Percentiles rank a stretch among this genome's conserved stretches.
phyloP scores from a whole-genome alignment of 1,140 invertebrate species.

The Pteromalus puparum region DNA sequence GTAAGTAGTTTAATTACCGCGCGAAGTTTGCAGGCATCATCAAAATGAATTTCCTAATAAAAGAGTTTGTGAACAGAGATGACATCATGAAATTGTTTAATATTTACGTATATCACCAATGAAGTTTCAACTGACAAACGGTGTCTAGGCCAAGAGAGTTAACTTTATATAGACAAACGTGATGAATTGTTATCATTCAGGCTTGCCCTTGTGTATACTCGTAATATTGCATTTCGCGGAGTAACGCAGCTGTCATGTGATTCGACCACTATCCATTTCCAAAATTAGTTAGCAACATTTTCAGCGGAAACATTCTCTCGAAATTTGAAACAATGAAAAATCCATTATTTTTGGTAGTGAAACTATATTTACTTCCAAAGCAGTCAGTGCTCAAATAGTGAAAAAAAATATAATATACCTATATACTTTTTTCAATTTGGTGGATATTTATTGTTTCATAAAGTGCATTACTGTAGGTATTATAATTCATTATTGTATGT shows the following conservation, averaged over 20 bases:
- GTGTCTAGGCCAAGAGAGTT: constrained; percentile 43
- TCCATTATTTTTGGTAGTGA: no score
- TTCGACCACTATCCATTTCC: neutral
- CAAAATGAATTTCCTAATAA: neutral
- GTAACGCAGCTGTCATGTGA: neutral
- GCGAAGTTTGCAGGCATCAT: neutral
- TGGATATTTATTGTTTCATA: no score
- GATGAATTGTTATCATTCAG: constrained; percentile 34
- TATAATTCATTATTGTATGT: no score
- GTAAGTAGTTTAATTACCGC: neutral
- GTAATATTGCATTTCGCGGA: constrained; percentile 9
- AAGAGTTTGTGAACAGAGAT: neutral
- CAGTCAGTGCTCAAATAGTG: no score
- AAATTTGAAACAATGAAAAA: no score
- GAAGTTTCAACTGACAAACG: constrained; percentile 38
- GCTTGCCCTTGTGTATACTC: constrained; percentile 4
- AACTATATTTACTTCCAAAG: no score
- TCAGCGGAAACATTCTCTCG: no score
- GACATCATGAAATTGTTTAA: constrained; percentile 9
- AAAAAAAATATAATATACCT: no score
- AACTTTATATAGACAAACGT: constrained; percentile 34
- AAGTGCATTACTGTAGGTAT: no score
- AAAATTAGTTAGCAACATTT: neutral
- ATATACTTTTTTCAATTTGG: no score
- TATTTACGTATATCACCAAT: constrained; percentile 27